Base-by-base conservation (phyloP, 2,113 vertebrate genomes). In the Prochilodus magdalenae region DNA sequence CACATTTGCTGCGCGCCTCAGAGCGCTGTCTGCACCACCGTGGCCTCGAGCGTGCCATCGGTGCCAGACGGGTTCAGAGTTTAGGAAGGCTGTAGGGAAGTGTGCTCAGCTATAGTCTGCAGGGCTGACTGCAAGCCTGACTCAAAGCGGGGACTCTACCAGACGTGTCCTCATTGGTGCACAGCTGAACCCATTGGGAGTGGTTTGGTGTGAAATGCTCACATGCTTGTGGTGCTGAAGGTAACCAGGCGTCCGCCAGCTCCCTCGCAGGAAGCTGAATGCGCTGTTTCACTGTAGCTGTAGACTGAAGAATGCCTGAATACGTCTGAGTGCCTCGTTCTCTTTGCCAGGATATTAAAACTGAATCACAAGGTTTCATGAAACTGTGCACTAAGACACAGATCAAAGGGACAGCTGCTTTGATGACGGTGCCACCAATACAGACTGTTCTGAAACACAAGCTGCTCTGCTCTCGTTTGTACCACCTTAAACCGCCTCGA, bases 1-100 rank as follows among this genome's bases (percentile, higher is more conserved):
- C 24, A 55, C 47, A 74, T 75, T 67, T 75, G 8, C 36, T n/a
- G 62, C n/a, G 75, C 30, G 33, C 22, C 30, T 40, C 26, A n/a
- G 47, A 27, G 70, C 4, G 20, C 26, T 74, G 51, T 24, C 51
- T 26, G 29, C 18, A 60, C 1, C 16, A 11, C 20, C 47, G 53
- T 65, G 57, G 1, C 2, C n/a, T 26, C 15, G 7, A 72, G 3
- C 15, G 14, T 51, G 10, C 11, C 18, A 36, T 36, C 33, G 40
- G 16, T 65, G 14, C 15, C 30, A 27, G 24, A 27, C 12, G 29
- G 13, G 13, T 49, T 6, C 33, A 36, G 6, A 36, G n/a, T 60
- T 60, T 24, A 11, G 24, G 20, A 60, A 60, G 24, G 12, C 11
- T 26, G n/a, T 60, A 26, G 57, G 1, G 11, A 47, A 73, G 24